These are phyloP conservation scores for Manis pentadactyla DNA, from an alignment of 2,797 vertebrate genomes.

Conservation along the genomic window DNA sequence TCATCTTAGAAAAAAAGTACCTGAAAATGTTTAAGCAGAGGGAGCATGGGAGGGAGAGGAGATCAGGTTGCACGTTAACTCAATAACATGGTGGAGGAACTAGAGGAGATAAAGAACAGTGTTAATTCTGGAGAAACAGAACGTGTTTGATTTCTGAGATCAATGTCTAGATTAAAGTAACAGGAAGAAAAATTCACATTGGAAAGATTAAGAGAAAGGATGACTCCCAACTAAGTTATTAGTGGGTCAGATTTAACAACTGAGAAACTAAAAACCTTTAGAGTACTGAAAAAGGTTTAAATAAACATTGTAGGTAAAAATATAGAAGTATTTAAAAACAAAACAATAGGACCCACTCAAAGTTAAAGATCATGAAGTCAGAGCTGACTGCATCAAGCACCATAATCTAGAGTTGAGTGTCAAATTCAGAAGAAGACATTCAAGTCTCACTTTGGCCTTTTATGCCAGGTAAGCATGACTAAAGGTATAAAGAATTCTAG, in stretches of 20 bases:
- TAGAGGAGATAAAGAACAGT: not conserved
- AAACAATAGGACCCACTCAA: not conserved
- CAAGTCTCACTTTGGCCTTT: not conserved
- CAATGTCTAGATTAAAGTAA: not conserved
- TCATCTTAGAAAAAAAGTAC: not conserved
- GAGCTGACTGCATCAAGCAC: not conserved
- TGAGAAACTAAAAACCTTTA: not conserved
- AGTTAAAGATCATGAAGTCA: constrained; percentile 27
- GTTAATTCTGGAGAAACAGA: not conserved
- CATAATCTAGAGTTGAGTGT: not conserved
- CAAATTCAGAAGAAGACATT: not conserved
- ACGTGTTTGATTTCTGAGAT: constrained; percentile 4
- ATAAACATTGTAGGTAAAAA: not conserved
- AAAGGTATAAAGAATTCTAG: constrained; percentile 15
- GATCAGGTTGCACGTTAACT: not conserved
- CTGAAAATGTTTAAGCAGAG: constrained; percentile 45
- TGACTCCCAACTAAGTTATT: not conserved
- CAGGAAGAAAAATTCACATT: not conserved
- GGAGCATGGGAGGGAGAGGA: not conserved
- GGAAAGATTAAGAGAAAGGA: constrained; percentile 35
- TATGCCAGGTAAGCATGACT: not conserved
- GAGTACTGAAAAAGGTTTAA: not conserved
- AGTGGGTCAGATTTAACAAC: not conserved
- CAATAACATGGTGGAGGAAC: not conserved
- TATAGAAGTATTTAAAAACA: not conserved